Evolutionary conservation across 2,888 invertebrate genomes (phyloP).

Genomic region (Silvanus unidentatus): DNA sequence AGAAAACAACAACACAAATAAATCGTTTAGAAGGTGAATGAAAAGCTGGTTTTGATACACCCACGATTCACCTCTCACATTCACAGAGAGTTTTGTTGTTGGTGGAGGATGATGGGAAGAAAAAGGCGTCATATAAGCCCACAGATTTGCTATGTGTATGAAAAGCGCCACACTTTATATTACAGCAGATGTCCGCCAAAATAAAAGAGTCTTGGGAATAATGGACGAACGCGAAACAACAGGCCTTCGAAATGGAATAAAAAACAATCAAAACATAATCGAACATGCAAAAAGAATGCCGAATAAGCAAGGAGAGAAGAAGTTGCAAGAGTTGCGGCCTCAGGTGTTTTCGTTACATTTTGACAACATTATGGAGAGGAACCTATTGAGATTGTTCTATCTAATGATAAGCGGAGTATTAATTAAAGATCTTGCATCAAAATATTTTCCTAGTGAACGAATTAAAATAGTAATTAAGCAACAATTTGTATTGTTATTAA

Average conservation of each 20-base stretch:
- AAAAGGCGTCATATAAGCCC: slow-evolving; percentile 26
- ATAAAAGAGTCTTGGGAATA: slow-evolving; percentile 28
- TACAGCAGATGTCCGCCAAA: slow-evolving; percentile 30
- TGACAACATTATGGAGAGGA: not conserved
- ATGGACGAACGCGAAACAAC: too few species aligned
- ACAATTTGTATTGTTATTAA: too few species aligned
- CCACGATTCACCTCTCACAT: slow-evolving; percentile 31
- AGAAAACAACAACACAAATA: too few species aligned
- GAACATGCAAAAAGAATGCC: slow-evolving; percentile 10
- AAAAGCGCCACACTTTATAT: slow-evolving; percentile 31
- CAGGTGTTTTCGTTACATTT: not conserved
- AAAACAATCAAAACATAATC: slow-evolving; percentile 9
- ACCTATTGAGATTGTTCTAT: too few species aligned
- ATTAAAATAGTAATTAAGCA: too few species aligned
- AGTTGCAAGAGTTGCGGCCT: too few species aligned
- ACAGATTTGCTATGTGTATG: slow-evolving; percentile 16
- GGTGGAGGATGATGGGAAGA: slow-evolving; percentile 8
- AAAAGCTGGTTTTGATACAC: slow-evolving; percentile 36
- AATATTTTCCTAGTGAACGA: too few species aligned
- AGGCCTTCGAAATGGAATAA: slow-evolving; percentile 4
- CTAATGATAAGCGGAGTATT: too few species aligned
- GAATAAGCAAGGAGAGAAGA: not conserved
- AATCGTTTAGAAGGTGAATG: slow-evolving; percentile 31
- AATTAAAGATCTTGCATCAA: too few species aligned
- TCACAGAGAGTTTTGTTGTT: slow-evolving; percentile 9